A percentile compares a stretch with the other conserved stretches of the same genome.
Evolutionary conservation across 2,113 vertebrate species (phyloP).

Genomic region (Lophura nycthemera): DNA sequence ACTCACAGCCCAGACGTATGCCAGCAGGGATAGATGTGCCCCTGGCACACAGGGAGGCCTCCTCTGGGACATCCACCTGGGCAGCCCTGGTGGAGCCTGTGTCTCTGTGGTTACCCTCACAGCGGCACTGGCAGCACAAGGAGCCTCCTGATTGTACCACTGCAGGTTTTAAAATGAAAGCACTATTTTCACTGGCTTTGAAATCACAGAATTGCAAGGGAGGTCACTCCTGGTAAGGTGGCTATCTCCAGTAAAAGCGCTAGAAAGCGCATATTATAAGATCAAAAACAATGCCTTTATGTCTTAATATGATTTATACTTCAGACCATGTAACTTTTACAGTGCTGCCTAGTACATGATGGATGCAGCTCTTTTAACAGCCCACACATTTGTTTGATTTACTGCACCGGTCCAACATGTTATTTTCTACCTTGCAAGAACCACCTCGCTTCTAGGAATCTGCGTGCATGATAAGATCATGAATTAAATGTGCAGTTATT

Average conservation of each 20-base stretch:
- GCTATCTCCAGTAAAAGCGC: conserved; percentile 31
- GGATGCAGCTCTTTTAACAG: conserved; percentile 50
- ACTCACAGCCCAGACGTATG: not conserved
- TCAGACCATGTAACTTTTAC: conserved; percentile 58
- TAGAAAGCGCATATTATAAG: conserved; percentile 31
- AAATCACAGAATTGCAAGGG: conserved; percentile 23
- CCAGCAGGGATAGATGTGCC: not conserved
- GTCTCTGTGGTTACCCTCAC: not conserved
- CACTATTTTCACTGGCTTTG: not conserved
- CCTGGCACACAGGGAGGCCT: accelerated
- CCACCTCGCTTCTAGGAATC: conserved; percentile 36
- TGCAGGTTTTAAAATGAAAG: not conserved
- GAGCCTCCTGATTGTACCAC: not conserved
- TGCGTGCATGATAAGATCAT: conserved; percentile 22
- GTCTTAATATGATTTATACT: conserved; percentile 42
- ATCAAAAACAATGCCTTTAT: conserved; percentile 45
- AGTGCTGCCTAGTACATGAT: conserved; percentile 31
- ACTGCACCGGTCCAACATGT: conserved; percentile 22
- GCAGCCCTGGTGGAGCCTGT: accelerated
- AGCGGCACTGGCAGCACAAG: accelerated
- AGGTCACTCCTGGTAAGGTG: conserved; percentile 34
- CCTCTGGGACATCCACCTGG: accelerated
- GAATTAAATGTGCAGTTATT: conserved; percentile 59
- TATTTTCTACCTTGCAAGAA: conserved; percentile 49
- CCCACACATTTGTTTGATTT: conserved; percentile 52